These are phyloP conservation scores for Tichodroma muraria DNA, from an alignment of 2,113 vertebrate species.

Conservation along the genomic window DNA sequence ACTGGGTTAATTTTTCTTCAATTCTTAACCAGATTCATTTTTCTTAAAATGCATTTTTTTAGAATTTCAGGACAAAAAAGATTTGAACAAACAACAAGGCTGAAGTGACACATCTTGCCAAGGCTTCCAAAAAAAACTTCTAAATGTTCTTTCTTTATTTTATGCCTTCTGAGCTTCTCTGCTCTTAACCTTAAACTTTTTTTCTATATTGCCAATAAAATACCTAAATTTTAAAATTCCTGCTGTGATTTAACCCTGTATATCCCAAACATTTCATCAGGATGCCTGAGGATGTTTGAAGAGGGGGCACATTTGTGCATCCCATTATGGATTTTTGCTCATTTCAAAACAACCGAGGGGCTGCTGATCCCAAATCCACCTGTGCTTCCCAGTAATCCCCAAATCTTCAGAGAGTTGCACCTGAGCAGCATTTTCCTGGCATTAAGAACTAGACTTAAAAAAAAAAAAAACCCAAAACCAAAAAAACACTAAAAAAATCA, in stretches of 20 bases:
- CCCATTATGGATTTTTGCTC: background rate
- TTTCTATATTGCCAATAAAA: background rate
- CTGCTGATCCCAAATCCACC: background rate
- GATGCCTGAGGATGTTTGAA: no score
- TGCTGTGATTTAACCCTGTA: background rate
- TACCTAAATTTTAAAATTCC: background rate
- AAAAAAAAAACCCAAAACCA: no score
- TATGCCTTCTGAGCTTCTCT: background rate
- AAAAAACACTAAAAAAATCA: background rate
- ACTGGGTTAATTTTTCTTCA: background rate
- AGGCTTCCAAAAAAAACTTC: background rate
- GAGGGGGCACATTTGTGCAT: no score
- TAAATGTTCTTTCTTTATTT: background rate
- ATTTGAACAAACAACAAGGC: background rate
- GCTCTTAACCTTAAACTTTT: background rate
- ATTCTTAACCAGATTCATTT: background rate
- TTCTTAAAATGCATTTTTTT: background rate
- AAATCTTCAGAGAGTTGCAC: background rate
- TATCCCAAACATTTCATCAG: background rate
- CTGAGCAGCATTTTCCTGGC: background rate
- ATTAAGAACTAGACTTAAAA: background rate
- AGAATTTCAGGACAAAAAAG: background rate
- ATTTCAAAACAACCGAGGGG: rapidly evolving
- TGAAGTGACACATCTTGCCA: background rate
- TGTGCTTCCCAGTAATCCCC: background rate